Evolutionary conservation across 2,797 vertebrate species (phyloP), one percentile per base, ranked within the genome.

Genomic region (Allobates femoralis): DNA sequence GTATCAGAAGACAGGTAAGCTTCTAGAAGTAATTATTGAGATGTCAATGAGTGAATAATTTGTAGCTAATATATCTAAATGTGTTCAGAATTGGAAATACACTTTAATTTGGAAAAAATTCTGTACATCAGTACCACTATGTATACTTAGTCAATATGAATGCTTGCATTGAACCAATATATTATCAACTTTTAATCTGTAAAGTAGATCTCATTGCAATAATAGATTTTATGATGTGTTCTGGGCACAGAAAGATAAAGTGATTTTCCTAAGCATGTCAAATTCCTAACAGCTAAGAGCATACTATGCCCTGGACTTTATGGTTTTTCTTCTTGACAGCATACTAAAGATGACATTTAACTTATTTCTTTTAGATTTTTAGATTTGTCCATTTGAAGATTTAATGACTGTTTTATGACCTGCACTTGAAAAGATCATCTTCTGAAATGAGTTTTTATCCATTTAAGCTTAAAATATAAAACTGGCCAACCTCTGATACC

Each of bases 251-350:
- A 15, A 81, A 82, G 50, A 82, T 76, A 28, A 81, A 76, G 46
- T 77, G 71, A 55, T 86, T 86, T 82, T 86, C 79, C 60, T 60
- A 86, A 55, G 46, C 16, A 76, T 77, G 79, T 82, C 60, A 81
- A 56, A 58, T 30, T 6, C 66, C 60, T 80, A 69, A 3, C 37
- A 41, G 51, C 79, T 66, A 75, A 73, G 79, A 58, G 41, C 55
- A 81, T 60, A 74, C 64, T 21, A 73, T 76, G 28, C 66, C 30
- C 37, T 75, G n/a, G 64, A 67, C 60, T 76, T 73, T 60, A 76
- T 76, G 75, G 58, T 55, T 67, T 81, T 86, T 66, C 69, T 81
- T 86, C 75, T 81, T 62, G 66, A 66, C 85, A 69, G n/a, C 30
- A 37, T 34, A 60, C 50, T 85, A 80, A 85, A 80, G 37, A 21